These are phyloP conservation scores for Caenorhabditis afra DNA, from an alignment of 2,888 invertebrate genomes.

Conservation along the genomic window DNA sequence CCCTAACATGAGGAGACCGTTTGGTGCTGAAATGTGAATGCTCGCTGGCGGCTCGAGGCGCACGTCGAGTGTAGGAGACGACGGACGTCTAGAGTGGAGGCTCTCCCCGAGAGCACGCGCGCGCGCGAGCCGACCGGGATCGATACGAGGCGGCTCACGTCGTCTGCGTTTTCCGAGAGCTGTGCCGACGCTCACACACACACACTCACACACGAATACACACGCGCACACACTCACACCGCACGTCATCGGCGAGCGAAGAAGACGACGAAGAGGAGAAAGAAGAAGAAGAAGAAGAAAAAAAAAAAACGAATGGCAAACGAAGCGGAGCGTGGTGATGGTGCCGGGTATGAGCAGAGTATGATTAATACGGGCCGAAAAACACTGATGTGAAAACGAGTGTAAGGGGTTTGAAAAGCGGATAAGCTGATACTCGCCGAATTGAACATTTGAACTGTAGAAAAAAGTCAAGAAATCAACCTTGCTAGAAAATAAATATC, in stretches of 20 bases:
- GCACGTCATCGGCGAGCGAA: conserved; percentile 23
- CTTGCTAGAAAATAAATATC: no score
- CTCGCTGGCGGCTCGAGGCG: neutral
- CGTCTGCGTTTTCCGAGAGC: conserved; percentile 21
- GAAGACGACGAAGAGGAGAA: neutral
- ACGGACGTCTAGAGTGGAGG: conserved; percentile 1
- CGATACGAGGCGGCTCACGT: conserved; percentile 18
- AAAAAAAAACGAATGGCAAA: no score
- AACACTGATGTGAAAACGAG: neutral
- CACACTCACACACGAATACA: neutral
- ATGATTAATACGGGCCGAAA: conserved; percentile 26
- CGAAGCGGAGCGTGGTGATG: conserved; percentile 10
- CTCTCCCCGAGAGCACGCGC: conserved; percentile 2
- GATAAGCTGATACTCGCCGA: conserved; percentile 8
- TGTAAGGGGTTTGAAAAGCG: neutral
- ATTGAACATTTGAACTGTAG: no score
- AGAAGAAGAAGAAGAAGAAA: conserved; percentile 8
- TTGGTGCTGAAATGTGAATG: conserved; percentile 42
- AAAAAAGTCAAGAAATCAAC: no score
- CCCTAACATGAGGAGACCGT: conserved; percentile 34
- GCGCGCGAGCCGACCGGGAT: neutral
- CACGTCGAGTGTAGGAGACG: neutral
- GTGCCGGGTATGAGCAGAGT: neutral
- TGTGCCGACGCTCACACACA: conserved; percentile 6
- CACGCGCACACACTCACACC: neutral